phyloP scores from a whole-genome alignment of 2,797 vertebrate species.

The Salmo trutta region DNA sequence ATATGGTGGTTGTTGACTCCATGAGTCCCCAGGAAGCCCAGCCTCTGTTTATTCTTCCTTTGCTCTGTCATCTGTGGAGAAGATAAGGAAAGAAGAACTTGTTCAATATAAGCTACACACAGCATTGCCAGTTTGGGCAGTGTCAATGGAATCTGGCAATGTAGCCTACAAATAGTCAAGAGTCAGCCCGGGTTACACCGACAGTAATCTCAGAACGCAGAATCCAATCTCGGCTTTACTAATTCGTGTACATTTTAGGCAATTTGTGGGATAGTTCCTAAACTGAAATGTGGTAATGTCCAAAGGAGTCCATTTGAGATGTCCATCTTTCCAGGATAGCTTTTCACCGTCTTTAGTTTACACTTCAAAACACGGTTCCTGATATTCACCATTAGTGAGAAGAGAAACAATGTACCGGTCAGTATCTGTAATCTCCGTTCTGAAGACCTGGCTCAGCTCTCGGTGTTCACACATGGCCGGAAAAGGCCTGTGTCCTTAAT shows the following conservation, averaged over 20 bases:
- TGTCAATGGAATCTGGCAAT: no score
- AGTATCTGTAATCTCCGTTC: not conserved
- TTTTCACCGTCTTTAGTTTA: not conserved
- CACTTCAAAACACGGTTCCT: not conserved
- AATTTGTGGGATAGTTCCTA: not conserved
- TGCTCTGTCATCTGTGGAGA: slow-evolving; percentile 95
- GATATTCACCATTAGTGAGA: not conserved
- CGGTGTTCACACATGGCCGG: not conserved
- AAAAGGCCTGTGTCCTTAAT: not conserved
- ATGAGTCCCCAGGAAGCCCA: slow-evolving; percentile 90
- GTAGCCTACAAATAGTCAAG: no score
- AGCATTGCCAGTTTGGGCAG: not conserved
- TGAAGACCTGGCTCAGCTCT: not conserved
- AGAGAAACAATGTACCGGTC: not conserved
- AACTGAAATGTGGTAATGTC: not conserved
- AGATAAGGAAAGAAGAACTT: not conserved
- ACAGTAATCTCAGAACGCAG: not conserved
- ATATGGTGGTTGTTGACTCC: slow-evolving; percentile 86
- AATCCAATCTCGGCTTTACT: not conserved
- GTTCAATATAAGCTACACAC: not conserved
- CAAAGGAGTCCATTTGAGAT: not conserved
- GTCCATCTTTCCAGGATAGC: not conserved
- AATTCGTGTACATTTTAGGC: not conserved
- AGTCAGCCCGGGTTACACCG: not conserved
- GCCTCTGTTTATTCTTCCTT: slow-evolving; percentile 97